These are phyloP conservation scores for Procambarus virginalis DNA, from an alignment of 1,140 invertebrate genomes.

Conservation along the genomic window DNA sequence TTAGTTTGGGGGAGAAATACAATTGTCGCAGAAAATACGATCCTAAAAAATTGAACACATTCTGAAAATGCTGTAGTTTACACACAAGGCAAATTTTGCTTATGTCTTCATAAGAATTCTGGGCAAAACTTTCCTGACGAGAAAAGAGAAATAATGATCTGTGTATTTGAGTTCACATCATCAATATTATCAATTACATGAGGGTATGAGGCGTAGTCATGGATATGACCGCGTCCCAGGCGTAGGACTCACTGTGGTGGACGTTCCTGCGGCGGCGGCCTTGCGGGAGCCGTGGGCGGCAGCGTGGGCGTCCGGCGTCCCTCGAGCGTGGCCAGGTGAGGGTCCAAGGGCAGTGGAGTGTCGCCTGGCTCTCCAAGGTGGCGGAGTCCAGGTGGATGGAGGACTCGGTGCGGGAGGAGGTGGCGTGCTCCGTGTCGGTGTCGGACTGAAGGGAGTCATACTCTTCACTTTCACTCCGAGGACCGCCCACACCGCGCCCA, in stretches of 20 bases:
- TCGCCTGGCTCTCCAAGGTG: constrained; percentile 47
- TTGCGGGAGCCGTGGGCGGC: constrained; percentile 14
- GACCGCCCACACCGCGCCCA: constrained; percentile 37
- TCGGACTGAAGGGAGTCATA: constrained; percentile 65
- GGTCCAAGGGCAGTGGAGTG: constrained; percentile 59
- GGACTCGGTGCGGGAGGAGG: constrained; percentile 61
- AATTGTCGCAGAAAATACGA: too few species aligned
- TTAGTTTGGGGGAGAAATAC: not conserved
- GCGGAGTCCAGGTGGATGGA: constrained; percentile 64
- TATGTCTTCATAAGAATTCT: too few species aligned
- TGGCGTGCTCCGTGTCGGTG: constrained; percentile 65
- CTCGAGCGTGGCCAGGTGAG: constrained; percentile 53
- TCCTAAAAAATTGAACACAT: not conserved
- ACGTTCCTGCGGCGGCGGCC: constrained; percentile 39
- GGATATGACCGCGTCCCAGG: not conserved
- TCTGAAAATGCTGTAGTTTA: too few species aligned
- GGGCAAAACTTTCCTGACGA: too few species aligned
- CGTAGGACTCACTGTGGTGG: constrained; percentile 51
- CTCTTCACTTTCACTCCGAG: constrained; percentile 62
- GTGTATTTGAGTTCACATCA: too few species aligned
- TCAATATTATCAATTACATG: too few species aligned
- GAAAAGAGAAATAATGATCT: too few species aligned
- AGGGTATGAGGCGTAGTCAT: not conserved
- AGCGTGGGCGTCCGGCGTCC: not conserved
- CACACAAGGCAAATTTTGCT: too few species aligned